A percentile compares a stretch with the other conserved stretches of the same genome.
phyloP scores from a whole-genome alignment of 2,113 vertebrate genomes.

The Anser cygnoides region DNA sequence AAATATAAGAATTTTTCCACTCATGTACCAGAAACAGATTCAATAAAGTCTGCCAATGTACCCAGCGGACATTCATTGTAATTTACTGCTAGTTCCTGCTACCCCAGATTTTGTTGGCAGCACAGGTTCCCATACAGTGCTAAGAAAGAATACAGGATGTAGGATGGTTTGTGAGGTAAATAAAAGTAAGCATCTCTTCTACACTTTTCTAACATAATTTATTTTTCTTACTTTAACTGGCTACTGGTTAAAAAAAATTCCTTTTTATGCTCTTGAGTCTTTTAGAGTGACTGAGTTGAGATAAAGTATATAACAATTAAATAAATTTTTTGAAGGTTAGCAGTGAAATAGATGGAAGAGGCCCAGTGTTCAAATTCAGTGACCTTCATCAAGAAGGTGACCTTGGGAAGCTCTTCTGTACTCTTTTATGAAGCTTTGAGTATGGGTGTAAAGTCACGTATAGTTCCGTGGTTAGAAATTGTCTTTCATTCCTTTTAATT shows the following conservation, averaged over 20 bases:
- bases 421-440: not conserved
- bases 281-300: not conserved
- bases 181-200: not conserved
- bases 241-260: not conserved
- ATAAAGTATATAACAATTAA: not conserved
- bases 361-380: not conserved
- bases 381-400: not conserved
- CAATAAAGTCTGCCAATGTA: not conserved
- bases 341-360: not conserved
- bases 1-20: not conserved
- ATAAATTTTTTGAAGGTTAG: not conserved
- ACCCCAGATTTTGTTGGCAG: not conserved
- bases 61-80: not conserved
- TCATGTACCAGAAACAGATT: not conserved
- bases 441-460: not conserved
- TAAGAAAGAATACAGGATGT: not conserved
- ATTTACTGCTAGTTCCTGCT: not conserved
- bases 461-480: not conserved
- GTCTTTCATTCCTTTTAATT: not conserved
- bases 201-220: not conserved
- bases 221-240: not conserved
- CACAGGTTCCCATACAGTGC: not conserved
- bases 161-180: not conserved
- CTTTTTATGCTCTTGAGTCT: not conserved
- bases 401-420: not conserved